A percentile compares a stretch with the other conserved stretches of the same genome.
phyloP scores from a whole-genome alignment of 2,797 vertebrate species.

The Ispidina lecontei region DNA sequence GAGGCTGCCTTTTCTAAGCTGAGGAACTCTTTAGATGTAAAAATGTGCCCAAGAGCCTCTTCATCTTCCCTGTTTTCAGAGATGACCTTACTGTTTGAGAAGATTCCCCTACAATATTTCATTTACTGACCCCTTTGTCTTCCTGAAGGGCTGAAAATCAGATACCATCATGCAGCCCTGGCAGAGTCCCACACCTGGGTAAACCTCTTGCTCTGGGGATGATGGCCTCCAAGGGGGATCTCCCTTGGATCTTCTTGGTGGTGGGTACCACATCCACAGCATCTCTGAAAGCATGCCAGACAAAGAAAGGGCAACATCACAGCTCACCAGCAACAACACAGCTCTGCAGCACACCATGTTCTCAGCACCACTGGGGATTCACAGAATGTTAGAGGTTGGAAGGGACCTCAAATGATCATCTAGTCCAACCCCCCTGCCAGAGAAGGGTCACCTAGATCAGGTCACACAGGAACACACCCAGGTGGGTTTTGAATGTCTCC shows the following conservation, averaged over 20 bases:
- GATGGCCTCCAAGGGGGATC: not conserved
- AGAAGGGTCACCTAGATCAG: too few relatives aligned
- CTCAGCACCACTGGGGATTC: not conserved
- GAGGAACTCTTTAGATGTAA: not conserved
- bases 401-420: too few relatives aligned
- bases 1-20: not conserved
- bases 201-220: not conserved
- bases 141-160: slow-evolving; percentile 25
- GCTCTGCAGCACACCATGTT: accelerated
- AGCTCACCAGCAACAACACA: accelerated
- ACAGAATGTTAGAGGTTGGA: too few relatives aligned
- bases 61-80: not conserved
- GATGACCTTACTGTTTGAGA: not conserved
- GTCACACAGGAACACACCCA: too few relatives aligned
- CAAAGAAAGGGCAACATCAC: not conserved
- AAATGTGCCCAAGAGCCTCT: not conserved
- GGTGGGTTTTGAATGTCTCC: too few relatives aligned
- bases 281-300: not conserved
- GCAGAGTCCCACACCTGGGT: not conserved
- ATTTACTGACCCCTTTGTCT: not conserved
- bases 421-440: too few relatives aligned
- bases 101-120: not conserved
- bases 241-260: not conserved
- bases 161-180: not conserved
- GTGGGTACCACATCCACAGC: not conserved